phyloP scores from a whole-genome alignment of 2,113 vertebrate species.

The Lepus americanus region DNA sequence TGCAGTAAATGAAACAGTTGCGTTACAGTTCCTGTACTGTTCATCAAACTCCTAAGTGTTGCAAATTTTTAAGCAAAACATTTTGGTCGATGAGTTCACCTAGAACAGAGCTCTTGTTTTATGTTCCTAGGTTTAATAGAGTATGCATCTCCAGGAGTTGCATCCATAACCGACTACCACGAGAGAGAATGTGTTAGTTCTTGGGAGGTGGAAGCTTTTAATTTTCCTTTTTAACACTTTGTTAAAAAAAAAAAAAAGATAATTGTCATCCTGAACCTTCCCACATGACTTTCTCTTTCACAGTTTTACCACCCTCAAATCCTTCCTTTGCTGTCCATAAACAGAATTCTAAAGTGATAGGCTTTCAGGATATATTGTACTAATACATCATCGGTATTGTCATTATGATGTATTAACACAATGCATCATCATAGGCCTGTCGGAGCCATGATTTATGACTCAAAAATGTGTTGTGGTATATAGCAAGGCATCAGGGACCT shows the following conservation, averaged over 20 bases:
- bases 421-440: slow-evolving; percentile 88
- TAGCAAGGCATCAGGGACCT: slow-evolving; percentile 78
- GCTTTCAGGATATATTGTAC: slow-evolving; percentile 85
- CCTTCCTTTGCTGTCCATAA: slow-evolving; percentile 75
- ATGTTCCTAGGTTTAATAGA: not conserved
- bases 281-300: slow-evolving; percentile 46
- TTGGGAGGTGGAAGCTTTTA: not conserved
- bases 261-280: slow-evolving; percentile 64
- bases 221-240: slow-evolving; percentile 64
- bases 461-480: slow-evolving; percentile 79
- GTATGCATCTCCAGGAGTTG: not conserved
- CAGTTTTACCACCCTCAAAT: slow-evolving; percentile 65
- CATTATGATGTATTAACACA: slow-evolving; percentile 88
- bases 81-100: not conserved
- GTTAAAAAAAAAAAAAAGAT: slow-evolving; percentile 53
- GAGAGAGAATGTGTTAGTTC: not conserved
- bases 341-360: slow-evolving; percentile 84
- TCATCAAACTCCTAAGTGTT: not conserved
- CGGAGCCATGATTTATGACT: slow-evolving; percentile 86
- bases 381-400: slow-evolving; percentile 86
- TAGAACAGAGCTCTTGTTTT: not conserved
- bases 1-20: not conserved
- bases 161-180: not conserved
- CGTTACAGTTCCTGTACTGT: not conserved
- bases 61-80: not conserved